Conservation (phyloP, 1,140 invertebrate species). For the Drosophila cardini region DNA sequence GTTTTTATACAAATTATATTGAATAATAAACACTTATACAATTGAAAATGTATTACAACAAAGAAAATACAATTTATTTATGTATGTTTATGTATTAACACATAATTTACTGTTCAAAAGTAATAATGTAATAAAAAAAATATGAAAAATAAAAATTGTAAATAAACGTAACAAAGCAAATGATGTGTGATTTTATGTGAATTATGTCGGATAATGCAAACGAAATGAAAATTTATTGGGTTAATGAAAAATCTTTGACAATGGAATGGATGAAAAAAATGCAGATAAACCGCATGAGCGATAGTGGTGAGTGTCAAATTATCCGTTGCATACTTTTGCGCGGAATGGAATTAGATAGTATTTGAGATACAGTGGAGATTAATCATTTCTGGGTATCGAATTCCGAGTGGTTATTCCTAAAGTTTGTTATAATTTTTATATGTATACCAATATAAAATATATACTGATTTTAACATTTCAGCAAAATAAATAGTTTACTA, state of each 20-base stretch:
- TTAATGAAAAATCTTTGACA: slow-evolving; percentile 10
- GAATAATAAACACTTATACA: slow-evolving; percentile 21
- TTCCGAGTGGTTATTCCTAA: too few species aligned
- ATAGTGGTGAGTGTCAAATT: not conserved
- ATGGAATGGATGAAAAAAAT: not conserved
- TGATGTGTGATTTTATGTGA: slow-evolving; percentile 13
- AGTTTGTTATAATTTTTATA: too few species aligned
- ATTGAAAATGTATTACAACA: slow-evolving; percentile 25
- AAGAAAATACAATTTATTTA: slow-evolving; percentile 52
- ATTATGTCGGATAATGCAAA: slow-evolving; percentile 1
- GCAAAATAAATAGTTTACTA: too few species aligned
- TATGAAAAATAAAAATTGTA: slow-evolving; percentile 48
- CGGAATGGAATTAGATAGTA: not conserved
- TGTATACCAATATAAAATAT: too few species aligned
- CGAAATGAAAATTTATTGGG: slow-evolving; percentile 9
- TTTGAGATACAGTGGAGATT: too few species aligned
- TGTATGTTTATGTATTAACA: slow-evolving; percentile 53
- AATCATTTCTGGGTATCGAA: slow-evolving; percentile 5
- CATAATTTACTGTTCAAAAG: slow-evolving; percentile 65
- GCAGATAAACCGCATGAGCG: not conserved
- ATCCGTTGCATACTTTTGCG: slow-evolving; percentile 10
- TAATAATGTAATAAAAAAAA: slow-evolving; percentile 55
- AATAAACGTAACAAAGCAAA: slow-evolving; percentile 42
- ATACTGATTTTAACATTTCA: too few species aligned
- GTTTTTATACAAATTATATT: slow-evolving; percentile 22